phyloP scores from a whole-genome alignment of 2,797 vertebrate genomes.

The Dallia pectoralis region DNA sequence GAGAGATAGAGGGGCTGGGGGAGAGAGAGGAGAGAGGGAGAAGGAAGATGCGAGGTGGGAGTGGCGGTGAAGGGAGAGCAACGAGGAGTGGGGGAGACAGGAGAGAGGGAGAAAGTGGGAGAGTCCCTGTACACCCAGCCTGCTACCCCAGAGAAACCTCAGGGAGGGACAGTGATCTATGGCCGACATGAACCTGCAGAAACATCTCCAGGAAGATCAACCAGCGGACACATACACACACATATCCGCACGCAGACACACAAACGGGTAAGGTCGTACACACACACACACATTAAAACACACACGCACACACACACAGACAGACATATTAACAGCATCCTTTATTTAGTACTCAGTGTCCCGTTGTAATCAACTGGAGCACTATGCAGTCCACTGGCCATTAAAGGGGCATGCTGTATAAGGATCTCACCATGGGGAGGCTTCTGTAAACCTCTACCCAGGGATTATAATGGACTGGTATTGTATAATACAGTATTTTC shows the following conservation, averaged over 20 bases:
- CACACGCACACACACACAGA: no score
- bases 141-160: slow-evolving; percentile 87
- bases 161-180: slow-evolving; percentile 97
- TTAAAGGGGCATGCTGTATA: slow-evolving; percentile 99
- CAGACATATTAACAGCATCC: slow-evolving; percentile 97
- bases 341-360: slow-evolving; percentile 99
- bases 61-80: slow-evolving; percentile 7
- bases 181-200: slow-evolving; percentile 98
- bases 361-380: slow-evolving; percentile 99
- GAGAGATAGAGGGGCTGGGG: slow-evolving; percentile 20
- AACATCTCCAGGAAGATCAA: slow-evolving; percentile 94
- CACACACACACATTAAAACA: no score
- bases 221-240: no score
- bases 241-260: no score
- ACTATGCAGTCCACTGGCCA: slow-evolving; percentile 84
- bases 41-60: slow-evolving; percentile 3
- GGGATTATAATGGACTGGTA: slow-evolving; percentile 32
- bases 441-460: slow-evolving; percentile 95
- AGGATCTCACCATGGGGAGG: slow-evolving; percentile 99
- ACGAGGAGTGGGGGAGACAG: no score
- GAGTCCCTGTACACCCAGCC: slow-evolving; percentile 87
- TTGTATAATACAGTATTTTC: slow-evolving; percentile 41
- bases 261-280: no score
- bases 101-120: slow-evolving; percentile 67
- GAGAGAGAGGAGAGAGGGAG: slow-evolving; percentile 6